Percentiles rank a stretch among this genome's conserved stretches.
These are phyloP conservation scores for Ooceraea biroi DNA, from an alignment of 1,140 invertebrate species.

Conservation along the genomic window DNA sequence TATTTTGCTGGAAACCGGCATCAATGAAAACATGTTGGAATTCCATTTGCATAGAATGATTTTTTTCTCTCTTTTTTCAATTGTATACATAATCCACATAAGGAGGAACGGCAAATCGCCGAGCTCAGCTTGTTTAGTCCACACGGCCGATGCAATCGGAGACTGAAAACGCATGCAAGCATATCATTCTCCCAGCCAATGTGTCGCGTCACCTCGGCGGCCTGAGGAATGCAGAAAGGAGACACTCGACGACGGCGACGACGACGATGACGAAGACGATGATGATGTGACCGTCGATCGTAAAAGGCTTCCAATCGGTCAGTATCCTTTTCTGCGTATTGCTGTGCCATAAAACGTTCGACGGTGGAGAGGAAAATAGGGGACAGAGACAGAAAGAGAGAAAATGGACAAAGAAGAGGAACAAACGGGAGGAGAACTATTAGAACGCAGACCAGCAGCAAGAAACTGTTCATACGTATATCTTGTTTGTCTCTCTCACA, in stretches of 20 bases:
- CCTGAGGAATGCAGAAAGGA: conserved; percentile 46
- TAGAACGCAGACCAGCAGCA: conserved; percentile 54
- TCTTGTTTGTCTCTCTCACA: conserved; percentile 42
- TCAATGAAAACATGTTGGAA: no score
- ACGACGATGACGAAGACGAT: neutral
- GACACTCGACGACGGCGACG: conserved; percentile 28
- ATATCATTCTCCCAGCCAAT: conserved; percentile 6
- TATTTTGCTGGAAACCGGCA: no score
- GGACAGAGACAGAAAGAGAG: neutral
- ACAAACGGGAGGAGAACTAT: conserved; percentile 27
- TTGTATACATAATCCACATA: no score
- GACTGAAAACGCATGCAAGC: neutral
- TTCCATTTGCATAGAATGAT: no score
- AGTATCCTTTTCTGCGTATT: conserved; percentile 67
- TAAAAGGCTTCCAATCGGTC: conserved; percentile 71
- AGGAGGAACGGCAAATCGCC: neutral
- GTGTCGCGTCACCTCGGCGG: conserved; percentile 13
- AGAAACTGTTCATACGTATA: conserved; percentile 27
- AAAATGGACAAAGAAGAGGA: neutral
- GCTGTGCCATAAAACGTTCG: conserved; percentile 33
- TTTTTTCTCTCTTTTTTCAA: no score
- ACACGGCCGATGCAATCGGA: neutral
- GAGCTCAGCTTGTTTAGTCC: neutral
- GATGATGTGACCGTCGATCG: conserved; percentile 40
- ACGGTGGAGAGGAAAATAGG: conserved; percentile 16